Conservation (phyloP, 2,113 vertebrate species). For the Thryonomys swinderianus region DNA sequence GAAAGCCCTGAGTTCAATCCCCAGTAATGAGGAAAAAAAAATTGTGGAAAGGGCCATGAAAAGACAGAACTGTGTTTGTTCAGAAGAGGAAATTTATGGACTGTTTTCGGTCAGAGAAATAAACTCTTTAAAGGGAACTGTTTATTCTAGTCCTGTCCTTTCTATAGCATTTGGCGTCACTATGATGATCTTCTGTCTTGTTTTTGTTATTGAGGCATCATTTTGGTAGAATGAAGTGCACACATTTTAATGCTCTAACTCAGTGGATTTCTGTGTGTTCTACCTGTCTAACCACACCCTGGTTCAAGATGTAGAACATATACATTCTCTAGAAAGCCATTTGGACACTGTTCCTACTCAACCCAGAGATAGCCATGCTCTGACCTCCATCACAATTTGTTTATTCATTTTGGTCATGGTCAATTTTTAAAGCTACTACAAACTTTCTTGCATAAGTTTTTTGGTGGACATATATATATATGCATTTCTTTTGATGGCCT, state of each 20-base stretch:
- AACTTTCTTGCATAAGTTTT: not conserved
- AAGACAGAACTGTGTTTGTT: not conserved
- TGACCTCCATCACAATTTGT: not conserved
- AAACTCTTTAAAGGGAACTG: not conserved
- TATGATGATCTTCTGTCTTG: not conserved
- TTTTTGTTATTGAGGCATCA: not conserved
- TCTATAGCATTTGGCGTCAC: not conserved
- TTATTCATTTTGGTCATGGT: not conserved
- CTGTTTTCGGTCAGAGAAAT: constrained; percentile 6
- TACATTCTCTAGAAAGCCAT: not conserved
- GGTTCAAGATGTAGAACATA: not conserved
- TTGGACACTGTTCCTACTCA: not conserved
- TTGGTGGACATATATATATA: not conserved
- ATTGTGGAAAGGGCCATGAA: not conserved
- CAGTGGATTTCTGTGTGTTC: not conserved
- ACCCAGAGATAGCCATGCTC: not conserved
- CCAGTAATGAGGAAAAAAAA: not conserved
- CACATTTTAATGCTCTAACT: not conserved
- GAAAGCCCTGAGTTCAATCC: not conserved
- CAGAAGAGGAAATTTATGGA: not conserved
- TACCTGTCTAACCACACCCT: not conserved
- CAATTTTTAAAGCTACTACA: not conserved
- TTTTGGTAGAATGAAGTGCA: not conserved
- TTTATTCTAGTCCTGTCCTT: not conserved
- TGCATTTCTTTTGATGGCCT: not conserved